phyloP scores from a whole-genome alignment of 2,888 invertebrate genomes.

The Heliconius hortense region DNA sequence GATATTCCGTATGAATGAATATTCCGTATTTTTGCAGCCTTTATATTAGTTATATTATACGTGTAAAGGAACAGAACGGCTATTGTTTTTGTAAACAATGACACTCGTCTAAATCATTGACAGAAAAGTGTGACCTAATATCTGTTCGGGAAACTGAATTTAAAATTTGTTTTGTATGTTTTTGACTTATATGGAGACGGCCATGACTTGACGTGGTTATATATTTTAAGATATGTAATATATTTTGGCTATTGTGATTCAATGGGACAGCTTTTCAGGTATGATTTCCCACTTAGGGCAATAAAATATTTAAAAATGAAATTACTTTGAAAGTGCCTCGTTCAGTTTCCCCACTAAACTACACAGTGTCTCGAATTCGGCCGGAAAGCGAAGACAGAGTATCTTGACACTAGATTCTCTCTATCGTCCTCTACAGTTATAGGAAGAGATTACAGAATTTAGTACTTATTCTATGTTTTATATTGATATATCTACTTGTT shows the following conservation, averaged over 20 bases:
- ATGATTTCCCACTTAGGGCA: no score
- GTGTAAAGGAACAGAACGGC: not conserved
- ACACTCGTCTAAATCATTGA: not conserved
- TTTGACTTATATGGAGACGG: not conserved
- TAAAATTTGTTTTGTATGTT: not conserved
- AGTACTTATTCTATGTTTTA: not conserved
- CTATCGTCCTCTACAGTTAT: no score
- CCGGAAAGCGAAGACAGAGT: not conserved
- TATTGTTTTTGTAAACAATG: slow-evolving; percentile 14
- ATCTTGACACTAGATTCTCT: not conserved
- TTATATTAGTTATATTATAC: not conserved
- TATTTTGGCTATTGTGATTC: no score
- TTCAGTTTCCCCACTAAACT: not conserved
- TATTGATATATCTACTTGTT: not conserved
- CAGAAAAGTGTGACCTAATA: not conserved
- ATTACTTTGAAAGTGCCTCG: not conserved
- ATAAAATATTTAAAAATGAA: no score
- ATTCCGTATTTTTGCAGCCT: not conserved
- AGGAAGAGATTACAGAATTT: not conserved
- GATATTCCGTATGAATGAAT: not conserved
- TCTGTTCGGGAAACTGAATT: not conserved
- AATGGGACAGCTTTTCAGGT: no score
- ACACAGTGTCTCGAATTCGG: not conserved
- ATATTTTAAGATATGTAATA: no score
- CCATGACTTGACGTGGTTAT: no score